These are phyloP conservation scores for Eidolon dupreanum DNA, from an alignment of 2,797 vertebrate species.

Conservation along the genomic window DNA sequence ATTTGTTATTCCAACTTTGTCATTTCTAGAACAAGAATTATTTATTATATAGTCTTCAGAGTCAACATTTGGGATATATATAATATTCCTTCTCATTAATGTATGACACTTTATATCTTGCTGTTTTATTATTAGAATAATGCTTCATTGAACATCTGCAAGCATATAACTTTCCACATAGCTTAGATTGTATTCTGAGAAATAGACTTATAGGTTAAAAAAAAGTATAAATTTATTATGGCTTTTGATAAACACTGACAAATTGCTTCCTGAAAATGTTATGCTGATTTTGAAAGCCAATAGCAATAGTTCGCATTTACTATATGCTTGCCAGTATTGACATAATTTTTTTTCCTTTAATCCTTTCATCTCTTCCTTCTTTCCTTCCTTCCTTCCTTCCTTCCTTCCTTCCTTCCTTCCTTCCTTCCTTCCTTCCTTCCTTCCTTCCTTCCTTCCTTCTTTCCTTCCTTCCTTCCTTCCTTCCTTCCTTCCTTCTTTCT, in stretches of 20 bases:
- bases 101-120: neutral
- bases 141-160: neutral
- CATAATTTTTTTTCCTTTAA: neutral
- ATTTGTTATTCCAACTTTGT: neutral
- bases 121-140: neutral
- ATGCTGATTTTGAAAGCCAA: neutral
- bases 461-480: no score
- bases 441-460: no score
- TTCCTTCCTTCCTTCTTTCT: no score
- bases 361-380: no score
- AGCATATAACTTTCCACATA: neutral
- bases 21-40: neutral
- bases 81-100: neutral
- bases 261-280: neutral
- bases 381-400: no score
- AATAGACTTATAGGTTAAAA: conserved; percentile 21
- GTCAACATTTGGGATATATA: neutral
- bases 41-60: neutral
- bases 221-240: neutral
- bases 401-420: no score
- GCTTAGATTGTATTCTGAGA: conserved; percentile 29
- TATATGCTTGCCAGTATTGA: neutral
- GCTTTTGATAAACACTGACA: neutral
- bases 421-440: no score
- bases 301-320: neutral